These are phyloP conservation scores for Gorsachius goisagi DNA, from an alignment of 2,113 vertebrate genomes.

Conservation along the genomic window DNA sequence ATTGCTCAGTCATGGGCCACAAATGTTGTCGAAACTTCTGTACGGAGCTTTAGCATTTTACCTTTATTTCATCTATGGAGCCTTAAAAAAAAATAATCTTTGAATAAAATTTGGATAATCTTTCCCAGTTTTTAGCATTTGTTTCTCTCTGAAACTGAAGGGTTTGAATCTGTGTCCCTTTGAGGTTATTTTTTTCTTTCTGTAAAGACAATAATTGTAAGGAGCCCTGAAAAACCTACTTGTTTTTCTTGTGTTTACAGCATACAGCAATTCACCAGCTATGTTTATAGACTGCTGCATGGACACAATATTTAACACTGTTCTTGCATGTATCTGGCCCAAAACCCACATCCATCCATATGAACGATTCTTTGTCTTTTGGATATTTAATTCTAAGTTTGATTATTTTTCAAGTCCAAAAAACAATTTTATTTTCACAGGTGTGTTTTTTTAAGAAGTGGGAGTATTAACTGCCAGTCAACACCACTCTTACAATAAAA, in stretches of 20 bases:
- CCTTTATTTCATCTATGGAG: background rate
- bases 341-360: background rate
- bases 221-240: background rate
- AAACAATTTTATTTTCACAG: background rate
- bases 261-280: background rate
- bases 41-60: background rate
- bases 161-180: background rate
- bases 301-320: background rate
- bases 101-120: background rate
- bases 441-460: background rate
- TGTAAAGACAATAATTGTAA: background rate
- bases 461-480: background rate
- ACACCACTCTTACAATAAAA: background rate
- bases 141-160: background rate
- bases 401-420: background rate
- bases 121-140: background rate
- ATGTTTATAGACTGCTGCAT: background rate
- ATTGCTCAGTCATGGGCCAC: background rate
- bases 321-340: background rate
- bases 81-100: background rate
- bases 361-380: background rate
- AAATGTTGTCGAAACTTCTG: background rate
- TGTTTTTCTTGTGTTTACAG: background rate
- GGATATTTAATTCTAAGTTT: background rate
- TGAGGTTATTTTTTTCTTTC: background rate